Evolutionary conservation across 2,797 vertebrate genomes (phyloP).

Genomic region (Xerus rutilus): DNA sequence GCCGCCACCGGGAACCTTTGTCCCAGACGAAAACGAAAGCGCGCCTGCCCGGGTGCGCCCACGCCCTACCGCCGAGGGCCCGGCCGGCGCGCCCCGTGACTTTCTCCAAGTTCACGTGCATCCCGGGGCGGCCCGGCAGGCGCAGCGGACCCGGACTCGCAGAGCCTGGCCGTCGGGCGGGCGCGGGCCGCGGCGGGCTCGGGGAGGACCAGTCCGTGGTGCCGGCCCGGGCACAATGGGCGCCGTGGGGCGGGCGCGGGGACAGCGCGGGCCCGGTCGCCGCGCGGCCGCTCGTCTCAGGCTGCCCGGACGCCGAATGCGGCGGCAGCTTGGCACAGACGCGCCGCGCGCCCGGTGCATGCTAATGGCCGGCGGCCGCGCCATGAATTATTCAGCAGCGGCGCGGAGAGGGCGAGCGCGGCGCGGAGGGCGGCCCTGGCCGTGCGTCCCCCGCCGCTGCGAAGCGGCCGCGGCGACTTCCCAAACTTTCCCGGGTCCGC

Average conservation of each 20-base stretch:
- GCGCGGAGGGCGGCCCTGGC: slow-evolving; percentile 74
- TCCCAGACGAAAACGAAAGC: slow-evolving; percentile 77
- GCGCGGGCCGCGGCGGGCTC: not conserved
- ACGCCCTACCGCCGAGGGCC: slow-evolving; percentile 69
- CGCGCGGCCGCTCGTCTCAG: slow-evolving; percentile 89
- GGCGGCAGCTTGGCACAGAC: slow-evolving; percentile 95
- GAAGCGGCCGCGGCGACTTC: slow-evolving; percentile 77
- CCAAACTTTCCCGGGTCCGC: slow-evolving; percentile 81
- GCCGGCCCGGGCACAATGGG: slow-evolving; percentile 28
- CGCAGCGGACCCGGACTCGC: slow-evolving; percentile 53
- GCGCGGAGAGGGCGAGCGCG: slow-evolving; percentile 82
- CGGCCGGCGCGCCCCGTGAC: slow-evolving; percentile 49
- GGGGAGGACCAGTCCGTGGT: not conserved
- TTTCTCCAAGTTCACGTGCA: slow-evolving; percentile 82
- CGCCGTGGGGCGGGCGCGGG: slow-evolving; percentile 19
- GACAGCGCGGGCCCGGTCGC: slow-evolving; percentile 88
- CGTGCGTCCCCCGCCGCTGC: slow-evolving; percentile 77
- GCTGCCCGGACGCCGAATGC: slow-evolving; percentile 95
- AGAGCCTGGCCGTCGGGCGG: slow-evolving; percentile 75
- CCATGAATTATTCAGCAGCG: slow-evolving; percentile 97
- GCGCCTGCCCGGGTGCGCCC: slow-evolving; percentile 54
- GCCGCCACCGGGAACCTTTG: slow-evolving; percentile 73
- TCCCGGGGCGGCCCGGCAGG: slow-evolving; percentile 59
- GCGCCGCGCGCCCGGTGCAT: slow-evolving; percentile 96
- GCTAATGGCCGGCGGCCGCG: slow-evolving; percentile 95